A percentile compares a stretch with the other conserved stretches of the same genome.
Evolutionary conservation across 2,888 invertebrate species (phyloP).

Genomic region (Melanophora roralis): DNA sequence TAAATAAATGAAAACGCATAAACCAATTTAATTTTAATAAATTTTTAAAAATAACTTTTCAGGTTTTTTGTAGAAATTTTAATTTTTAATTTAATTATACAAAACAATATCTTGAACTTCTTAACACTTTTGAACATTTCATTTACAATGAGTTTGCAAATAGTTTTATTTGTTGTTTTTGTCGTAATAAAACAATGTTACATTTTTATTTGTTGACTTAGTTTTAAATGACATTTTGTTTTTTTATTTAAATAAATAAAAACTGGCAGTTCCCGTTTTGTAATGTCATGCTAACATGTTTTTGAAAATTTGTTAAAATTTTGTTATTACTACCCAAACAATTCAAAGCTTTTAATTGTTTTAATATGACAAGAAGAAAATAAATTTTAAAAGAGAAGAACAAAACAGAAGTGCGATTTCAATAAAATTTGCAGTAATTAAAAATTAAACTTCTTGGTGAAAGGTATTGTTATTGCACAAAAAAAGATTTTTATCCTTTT

Average conservation of each 20-base stretch:
- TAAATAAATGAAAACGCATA: no score
- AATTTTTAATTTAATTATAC: no score
- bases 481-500: no score
- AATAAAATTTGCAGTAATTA: constrained; percentile 46
- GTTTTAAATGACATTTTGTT: neutral
- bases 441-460: constrained; percentile 11
- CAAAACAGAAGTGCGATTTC: constrained; percentile 8
- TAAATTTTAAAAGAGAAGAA: neutral
- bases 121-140: no score
- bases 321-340: neutral
- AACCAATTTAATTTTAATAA: no score
- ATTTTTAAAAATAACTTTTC: no score
- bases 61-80: no score
- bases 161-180: no score
- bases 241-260: neutral
- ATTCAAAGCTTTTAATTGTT: constrained; percentile 14
- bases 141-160: no score
- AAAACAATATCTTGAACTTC: no score
- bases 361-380: neutral
- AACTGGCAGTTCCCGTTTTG: neutral
- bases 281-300: neutral
- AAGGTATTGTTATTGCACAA: constrained; percentile 2
- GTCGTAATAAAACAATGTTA: no score
- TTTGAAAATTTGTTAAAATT: neutral
- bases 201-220: neutral